Base-by-base conservation (phyloP, 1,140 invertebrate species). In the Cyclina sinensis region DNA sequence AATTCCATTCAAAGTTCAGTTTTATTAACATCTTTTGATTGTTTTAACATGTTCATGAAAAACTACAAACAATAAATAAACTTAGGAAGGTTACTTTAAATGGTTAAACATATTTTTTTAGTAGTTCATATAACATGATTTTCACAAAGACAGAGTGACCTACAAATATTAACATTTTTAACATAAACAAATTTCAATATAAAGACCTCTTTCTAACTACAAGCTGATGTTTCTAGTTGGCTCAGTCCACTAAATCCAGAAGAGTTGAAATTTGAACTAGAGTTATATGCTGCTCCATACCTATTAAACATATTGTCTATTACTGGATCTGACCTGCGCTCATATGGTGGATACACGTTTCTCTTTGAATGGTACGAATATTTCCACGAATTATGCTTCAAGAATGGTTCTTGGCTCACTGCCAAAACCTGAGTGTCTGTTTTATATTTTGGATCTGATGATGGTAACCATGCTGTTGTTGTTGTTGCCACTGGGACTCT, bases 271-370 rank as follows among this genome's bases (percentile, higher is more conserved):
- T 65, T 54, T 21, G 65, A 73, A 65, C 84, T 88, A 73, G 37
- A n/a, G 51, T 81, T 80, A 88, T 90, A 93, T 21, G 90, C 91
- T 18, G 92, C 91, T 21, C 92, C 91, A 82, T 92, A 93, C 79
- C 91, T 80, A 68, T 93, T 93, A 83, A 93, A 91, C 24, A 92
- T 86, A 73, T 93, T 94, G 62, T 90, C 85, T 30, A 92, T 90
- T 32, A 91, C 14, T 9, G 90, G 86, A 35, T 91, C 68, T 3
- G 78, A 76, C 30, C 89, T 88, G 18, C 86, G 86, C 35, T 92
- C 86, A 79, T 92, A 94, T 4, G 90, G 90, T 1, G 94, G 94
- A 62, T 94, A 94, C n/a, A 94, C 91, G 73, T 91, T 90, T n/a
- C 68, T 51, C 35, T 92, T 84, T 30, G 91, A 89, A 51, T 93